phyloP scores from a whole-genome alignment of 2,888 invertebrate genomes.

The Charanyca ferruginea region DNA sequence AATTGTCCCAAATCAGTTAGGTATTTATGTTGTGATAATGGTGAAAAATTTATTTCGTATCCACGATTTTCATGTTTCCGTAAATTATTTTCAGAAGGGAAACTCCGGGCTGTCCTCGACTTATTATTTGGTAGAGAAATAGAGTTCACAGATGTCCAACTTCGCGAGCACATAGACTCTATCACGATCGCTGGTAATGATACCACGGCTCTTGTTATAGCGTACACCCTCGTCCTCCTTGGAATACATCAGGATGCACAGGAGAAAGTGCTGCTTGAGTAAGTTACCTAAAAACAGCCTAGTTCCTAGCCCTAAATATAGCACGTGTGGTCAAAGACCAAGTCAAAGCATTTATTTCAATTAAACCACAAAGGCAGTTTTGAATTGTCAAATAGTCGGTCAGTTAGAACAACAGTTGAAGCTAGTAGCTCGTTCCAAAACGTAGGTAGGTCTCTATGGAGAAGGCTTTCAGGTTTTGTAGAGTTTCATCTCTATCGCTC shows the following conservation, averaged over 20 bases:
- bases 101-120: constrained; percentile 83
- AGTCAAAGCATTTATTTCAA: too few species aligned
- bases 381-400: too few species aligned
- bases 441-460: too few species aligned
- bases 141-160: constrained; percentile 89
- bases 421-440: too few species aligned
- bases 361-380: too few species aligned
- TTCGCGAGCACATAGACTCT: constrained; percentile 91
- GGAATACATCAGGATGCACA: constrained; percentile 83
- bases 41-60: not conserved
- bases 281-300: constrained; percentile 58
- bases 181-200: constrained; percentile 91
- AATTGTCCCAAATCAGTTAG: too few species aligned
- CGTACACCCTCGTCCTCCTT: constrained; percentile 85
- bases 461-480: too few species aligned
- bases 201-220: constrained; percentile 87
- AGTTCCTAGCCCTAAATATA: too few species aligned
- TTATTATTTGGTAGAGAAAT: constrained; percentile 86
- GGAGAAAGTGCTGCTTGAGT: constrained; percentile 78
- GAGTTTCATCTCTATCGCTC: too few species aligned
- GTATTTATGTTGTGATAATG: too few species aligned
- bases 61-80: not conserved
- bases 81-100: constrained; percentile 78
- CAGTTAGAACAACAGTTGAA: too few species aligned
- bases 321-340: too few species aligned